phyloP scores from a whole-genome alignment of 2,888 invertebrate genomes.

The Sphaeridia pumilis region DNA sequence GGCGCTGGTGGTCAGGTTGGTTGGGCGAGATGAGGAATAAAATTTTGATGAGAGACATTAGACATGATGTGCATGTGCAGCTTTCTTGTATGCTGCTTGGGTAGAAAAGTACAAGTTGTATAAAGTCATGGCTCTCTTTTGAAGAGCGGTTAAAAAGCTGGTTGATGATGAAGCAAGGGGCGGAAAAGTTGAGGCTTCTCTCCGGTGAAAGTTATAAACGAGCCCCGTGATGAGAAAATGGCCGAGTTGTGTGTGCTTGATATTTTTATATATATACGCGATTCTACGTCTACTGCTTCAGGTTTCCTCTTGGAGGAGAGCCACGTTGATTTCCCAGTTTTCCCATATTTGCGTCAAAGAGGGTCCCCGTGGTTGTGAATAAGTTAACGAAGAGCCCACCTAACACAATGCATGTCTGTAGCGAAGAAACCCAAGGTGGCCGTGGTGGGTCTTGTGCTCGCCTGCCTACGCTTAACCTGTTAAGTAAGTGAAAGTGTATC shows the following conservation, averaged over 20 bases:
- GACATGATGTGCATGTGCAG: not conserved
- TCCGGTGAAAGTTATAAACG: too few relatives aligned
- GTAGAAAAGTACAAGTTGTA: not conserved
- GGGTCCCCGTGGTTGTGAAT: slow-evolving; percentile 25
- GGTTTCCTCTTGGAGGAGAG: too few relatives aligned
- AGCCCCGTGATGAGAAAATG: too few relatives aligned
- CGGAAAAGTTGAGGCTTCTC: too few relatives aligned
- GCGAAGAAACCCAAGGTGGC: too few relatives aligned
- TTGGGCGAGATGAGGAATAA: not conserved
- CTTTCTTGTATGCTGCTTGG: not conserved
- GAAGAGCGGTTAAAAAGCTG: too few relatives aligned
- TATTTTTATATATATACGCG: not conserved
- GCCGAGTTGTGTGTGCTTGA: too few relatives aligned
- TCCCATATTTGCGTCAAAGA: slow-evolving; percentile 28
- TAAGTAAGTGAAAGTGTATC: too few relatives aligned
- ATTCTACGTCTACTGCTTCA: slow-evolving; percentile 8
- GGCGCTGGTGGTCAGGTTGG: not conserved
- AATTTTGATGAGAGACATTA: not conserved
- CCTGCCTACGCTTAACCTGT: too few relatives aligned
- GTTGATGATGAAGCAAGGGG: too few relatives aligned
- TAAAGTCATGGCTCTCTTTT: not conserved
- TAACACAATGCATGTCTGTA: not conserved
- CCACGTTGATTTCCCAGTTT: slow-evolving; percentile 27
- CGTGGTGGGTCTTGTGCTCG: too few relatives aligned
- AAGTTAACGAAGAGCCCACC: slow-evolving; percentile 12